Base-by-base conservation (phyloP, 1,140 invertebrate genomes). In the Tribolium castaneum region DNA sequence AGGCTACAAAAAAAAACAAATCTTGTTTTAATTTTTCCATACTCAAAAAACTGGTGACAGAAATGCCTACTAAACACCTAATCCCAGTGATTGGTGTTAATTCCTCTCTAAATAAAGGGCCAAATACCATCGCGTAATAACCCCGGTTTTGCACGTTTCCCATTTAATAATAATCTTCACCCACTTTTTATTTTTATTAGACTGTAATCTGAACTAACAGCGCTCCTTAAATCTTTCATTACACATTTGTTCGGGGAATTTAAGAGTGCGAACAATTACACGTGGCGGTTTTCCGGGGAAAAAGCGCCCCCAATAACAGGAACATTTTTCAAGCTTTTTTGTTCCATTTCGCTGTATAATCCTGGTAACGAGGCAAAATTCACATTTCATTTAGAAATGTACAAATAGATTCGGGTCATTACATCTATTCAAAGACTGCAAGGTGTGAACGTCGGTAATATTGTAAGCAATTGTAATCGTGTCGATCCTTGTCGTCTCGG, bases 401-500 rank as follows among this genome's bases (percentile, higher is more conserved):
- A 12, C 25, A 14, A 66, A 66, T 66, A 66, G 35, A 3, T 66
- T 13, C 30, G 12, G n/a, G 12, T 66, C 30, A 66, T 35, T 66
- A 66, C 30, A 22, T 66, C 30, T 30, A 30, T 30, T 30, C 10
- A 12, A 30, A 30, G 25, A 30, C 25, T 34, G 59, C 19, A 5
- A 30, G 30, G 59, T 66, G 59, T 30, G 12, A 66, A 66, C n/a
- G 59, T 1, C 30, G 7, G 59, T 66, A 39, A 66, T 66, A 66
- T 66, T 35, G 12, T 35, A n/a, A 35, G 30, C 59, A 66, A 66
- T 30, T 30, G 56, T 35, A 34, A 35, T 19, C 16, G 16, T 59
- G 54, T 75, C 59, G 54, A 75, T 62, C 45, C 54, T 30, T 25
- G 74, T 75, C 59, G 74, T 75, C 74, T 34, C 59, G 54, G 74